Evolutionary conservation across 1,140 invertebrate genomes (phyloP).

Genomic region (Eriosoma lanigerum): DNA sequence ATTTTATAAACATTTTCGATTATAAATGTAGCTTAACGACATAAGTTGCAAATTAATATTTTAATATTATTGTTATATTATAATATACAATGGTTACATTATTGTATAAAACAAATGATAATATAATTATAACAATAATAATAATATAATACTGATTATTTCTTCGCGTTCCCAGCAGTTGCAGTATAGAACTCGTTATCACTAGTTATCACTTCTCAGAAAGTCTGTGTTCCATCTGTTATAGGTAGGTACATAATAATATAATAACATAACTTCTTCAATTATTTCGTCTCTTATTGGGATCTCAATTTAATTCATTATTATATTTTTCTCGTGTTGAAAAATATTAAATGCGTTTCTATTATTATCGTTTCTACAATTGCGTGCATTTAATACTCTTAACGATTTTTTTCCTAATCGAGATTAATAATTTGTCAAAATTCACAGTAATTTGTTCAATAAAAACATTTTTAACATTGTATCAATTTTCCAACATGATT

Average conservation of each 20-base stretch:
- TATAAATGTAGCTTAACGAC: no score
- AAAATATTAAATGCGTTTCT: background rate
- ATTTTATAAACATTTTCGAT: no score
- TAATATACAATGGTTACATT: no score
- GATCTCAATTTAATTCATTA: slow-evolving; percentile 4
- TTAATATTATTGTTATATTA: no score
- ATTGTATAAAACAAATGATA: no score
- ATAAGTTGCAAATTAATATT: no score
- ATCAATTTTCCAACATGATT: background rate
- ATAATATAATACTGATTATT: background rate
- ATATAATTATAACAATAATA: no score
- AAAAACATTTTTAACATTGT: no score
- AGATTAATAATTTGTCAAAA: background rate
- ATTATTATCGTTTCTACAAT: background rate
- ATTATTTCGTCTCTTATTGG: slow-evolving; percentile 15
- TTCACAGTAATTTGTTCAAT: background rate
- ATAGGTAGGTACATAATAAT: no score
- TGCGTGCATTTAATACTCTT: background rate
- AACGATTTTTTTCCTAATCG: background rate
- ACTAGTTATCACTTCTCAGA: slow-evolving; percentile 27
- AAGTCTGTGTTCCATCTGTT: slow-evolving; percentile 2
- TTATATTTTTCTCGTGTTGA: background rate
- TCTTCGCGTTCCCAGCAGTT: background rate
- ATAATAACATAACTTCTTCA: slow-evolving; percentile 6
- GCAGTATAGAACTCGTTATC: slow-evolving; percentile 20